Base-by-base conservation (phyloP, 2,113 vertebrate genomes). In the Gnathonemus echidnorhynchus region DNA sequence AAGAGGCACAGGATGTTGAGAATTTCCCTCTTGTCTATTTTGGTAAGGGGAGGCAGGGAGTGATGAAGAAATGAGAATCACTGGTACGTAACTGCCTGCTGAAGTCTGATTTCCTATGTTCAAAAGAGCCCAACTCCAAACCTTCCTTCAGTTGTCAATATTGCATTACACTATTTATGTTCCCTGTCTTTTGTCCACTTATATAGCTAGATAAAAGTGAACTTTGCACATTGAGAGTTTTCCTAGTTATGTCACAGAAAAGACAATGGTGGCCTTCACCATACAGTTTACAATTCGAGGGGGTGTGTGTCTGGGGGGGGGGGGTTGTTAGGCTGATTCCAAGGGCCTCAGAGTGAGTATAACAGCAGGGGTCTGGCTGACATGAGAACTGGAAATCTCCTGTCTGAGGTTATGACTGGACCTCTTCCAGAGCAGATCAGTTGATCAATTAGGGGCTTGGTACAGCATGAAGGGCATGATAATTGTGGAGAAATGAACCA, bases 1-100 rank as follows among this genome's bases (percentile, higher is more conserved):
- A 91, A 93, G 90, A 92, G 84, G 77, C 93, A 88, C 48, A 74
- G 45, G 84, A 24, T 50, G 45, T 17, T 86, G 24, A 27, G 48
- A n/a, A 48, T 86, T 27, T 86, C 48, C 46, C n/a, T n/a, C 84
- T 86, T 49, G 48, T 50, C 24, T 86, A 27, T 86, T 49, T 86
- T 49, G 46, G 21, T 48, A 48, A 49, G 46, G 4, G 45, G 21
- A 50, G 31, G 48, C 42, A 50, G 24, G 46, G 84, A 86, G 42
- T 42, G 84, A 48, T 27, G 84, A 50, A 8, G 84, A 46, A n/a
- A 15, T 15, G 84, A 27, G 48, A 27, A 48, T 27, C 45, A 24
- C 24, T 31, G 21, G 21, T 48, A 50, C 42, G 1, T 86, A 86
- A 86, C 46, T 49, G 19, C 84, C 42, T 86, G 24, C 45, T 86